phyloP scores from a whole-genome alignment of 2,888 invertebrate genomes.

The Phyllotreta striolata region DNA sequence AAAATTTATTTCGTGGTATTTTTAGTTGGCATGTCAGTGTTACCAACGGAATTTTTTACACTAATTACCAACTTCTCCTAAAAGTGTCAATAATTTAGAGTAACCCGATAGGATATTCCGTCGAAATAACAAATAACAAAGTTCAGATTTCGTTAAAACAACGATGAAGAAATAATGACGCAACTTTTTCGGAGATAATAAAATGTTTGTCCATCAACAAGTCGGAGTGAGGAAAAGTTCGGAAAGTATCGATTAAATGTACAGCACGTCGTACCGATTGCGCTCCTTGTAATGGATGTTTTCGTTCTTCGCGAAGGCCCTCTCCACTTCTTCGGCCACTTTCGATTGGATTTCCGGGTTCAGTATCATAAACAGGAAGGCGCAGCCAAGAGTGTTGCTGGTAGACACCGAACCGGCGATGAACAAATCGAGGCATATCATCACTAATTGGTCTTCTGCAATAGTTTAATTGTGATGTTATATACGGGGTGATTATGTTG shows the following conservation, averaged over 20 bases:
- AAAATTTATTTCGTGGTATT: too few species aligned
- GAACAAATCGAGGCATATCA: conserved; percentile 73
- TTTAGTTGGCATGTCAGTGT: too few species aligned
- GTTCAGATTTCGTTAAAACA: too few species aligned
- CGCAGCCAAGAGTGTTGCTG: conserved; percentile 69
- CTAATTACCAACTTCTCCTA: too few species aligned
- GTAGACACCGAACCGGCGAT: conserved; percentile 74
- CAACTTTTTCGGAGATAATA: too few species aligned
- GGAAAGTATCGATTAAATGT: not conserved
- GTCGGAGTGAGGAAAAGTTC: not conserved
- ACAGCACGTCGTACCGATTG: conserved; percentile 10
- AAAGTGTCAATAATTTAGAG: too few species aligned
- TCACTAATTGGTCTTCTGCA: conserved; percentile 69
- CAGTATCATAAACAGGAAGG: conserved; percentile 67
- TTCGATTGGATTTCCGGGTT: conserved; percentile 68
- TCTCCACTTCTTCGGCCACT: conserved; percentile 65
- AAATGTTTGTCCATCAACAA: not conserved
- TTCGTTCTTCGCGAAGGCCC: conserved; percentile 59
- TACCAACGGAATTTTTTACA: too few species aligned
- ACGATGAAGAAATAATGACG: too few species aligned
- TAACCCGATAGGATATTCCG: too few species aligned
- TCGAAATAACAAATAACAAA: not conserved
- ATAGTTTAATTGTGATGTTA: conserved; percentile 40
- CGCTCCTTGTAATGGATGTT: conserved; percentile 62
- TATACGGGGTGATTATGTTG: too few species aligned